Base-by-base conservation (phyloP, 2,888 invertebrate genomes). In the Ypsolopha scabrella region DNA sequence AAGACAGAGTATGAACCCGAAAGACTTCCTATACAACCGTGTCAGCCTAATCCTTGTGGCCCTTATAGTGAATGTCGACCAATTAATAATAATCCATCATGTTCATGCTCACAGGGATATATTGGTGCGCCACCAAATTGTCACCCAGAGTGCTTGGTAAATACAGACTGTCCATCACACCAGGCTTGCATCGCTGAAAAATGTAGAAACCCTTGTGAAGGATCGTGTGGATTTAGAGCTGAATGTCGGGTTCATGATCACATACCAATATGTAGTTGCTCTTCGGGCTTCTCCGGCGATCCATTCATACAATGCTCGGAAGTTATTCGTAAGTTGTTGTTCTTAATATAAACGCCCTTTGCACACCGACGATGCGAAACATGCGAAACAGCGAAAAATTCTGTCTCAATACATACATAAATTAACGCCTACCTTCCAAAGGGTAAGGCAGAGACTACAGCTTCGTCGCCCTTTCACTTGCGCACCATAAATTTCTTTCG, bases 141-240 rank as follows among this genome's bases (percentile, higher is more conserved):
- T 68, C 89, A 92, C 55, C 94, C 94, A 1, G 95, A 95, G 75
- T 96, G 96, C 72, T 89, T 93, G 7, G 91, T 93, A 0, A 94
- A 94, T 64, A 89, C 93, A 6, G 94, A 95, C 68, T 95, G 95
- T 73, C 89, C 92, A 36, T 91, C 91, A 58, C 91, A 92, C 63
- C 91, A 90, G 67, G 94, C 94, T 7, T 95, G 95, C 66, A 90
- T 93, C 58, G 93, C 93, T 65, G 92, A 92, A 72, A 94, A 92
- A 74, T 95, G 95, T 64, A 88, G 88, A 36, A 93, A 95, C 72
- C 94, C 94, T 51, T 94, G 94, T 66, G 91, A 92, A 56, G 94
- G 94, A 54, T 92, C 93, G 33, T 95, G 95, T 65, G 95, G 95
- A 51, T 79, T 90, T 49, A 91, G 91, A 65, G 92, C 94, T 34